phyloP scores from a whole-genome alignment of 2,888 invertebrate species.

The Drosophila aldrichi region DNA sequence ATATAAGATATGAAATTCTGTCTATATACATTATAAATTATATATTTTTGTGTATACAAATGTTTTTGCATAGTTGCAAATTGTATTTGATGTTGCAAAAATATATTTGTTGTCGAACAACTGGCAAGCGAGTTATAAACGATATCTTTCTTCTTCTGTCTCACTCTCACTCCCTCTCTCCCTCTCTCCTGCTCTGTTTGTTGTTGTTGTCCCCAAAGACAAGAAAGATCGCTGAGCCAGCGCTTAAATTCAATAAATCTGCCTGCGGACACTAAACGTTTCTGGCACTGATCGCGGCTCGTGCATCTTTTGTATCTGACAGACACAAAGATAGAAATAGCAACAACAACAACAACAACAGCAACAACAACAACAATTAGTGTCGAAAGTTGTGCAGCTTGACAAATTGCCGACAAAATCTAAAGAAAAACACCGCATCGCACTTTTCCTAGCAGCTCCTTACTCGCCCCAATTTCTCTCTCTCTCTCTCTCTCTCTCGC shows the following conservation, averaged over 20 bases:
- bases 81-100: neutral
- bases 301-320: conserved; percentile 20
- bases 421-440: conserved; percentile 7
- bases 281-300: conserved; percentile 63
- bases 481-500: neutral
- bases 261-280: conserved; percentile 60
- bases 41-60: neutral
- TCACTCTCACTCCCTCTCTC: neutral
- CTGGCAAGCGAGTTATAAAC: neutral
- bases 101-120: neutral
- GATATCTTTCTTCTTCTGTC: neutral
- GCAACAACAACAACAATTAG: conserved; percentile 41
- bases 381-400: conserved; percentile 42
- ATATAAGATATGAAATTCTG: neutral
- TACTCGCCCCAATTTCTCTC: neutral
- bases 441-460: conserved; percentile 6
- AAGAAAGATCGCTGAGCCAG: conserved; percentile 32
- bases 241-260: conserved; percentile 62
- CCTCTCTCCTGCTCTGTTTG: conserved; percentile 4
- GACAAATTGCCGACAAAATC: conserved; percentile 38
- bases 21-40: neutral
- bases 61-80: conserved; percentile 7
- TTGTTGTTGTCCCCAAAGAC: conserved; percentile 29
- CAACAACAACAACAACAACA: conserved; percentile 3
- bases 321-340: conserved; percentile 33